Evolutionary conservation across 92 coral and sea anemone genomes (phyloP), one percentile per base, ranked within the genome.

Genomic region (Heliopora coerulea): DNA sequence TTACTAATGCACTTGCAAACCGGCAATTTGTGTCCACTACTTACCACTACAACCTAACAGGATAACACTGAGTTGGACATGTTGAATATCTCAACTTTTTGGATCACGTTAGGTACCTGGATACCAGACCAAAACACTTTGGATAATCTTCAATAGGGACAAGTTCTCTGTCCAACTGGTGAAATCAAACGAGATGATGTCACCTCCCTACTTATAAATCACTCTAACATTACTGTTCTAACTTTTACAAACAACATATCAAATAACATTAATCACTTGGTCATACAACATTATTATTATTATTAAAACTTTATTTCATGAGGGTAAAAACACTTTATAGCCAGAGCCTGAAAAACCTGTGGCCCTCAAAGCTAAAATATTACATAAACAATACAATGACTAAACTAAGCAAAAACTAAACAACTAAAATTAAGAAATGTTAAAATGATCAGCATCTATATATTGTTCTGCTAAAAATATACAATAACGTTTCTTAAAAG

Each of bases 91-190:
- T 11, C 9, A 3, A 12, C 12, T 54, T 54, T 54, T 46, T 66
- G 8, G 74, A 66, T 26, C 74, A 66, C 23, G 31, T 66, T 2
- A 4, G 74, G 1, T 18, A 30, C 31, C 20, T 66, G 74, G 65
- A 15, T 3, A 21, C 74, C 74, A 9, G 24, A 50, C 17, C 74
- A 66, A 29, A 14, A n/a, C 0, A 11, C 56, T 18, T 27, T 66
- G 6, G 74, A 66, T 15, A 0, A 27, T 3, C 0, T 66, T 3
- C 74, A 66, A 42, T 11, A 54, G 19, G 60, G 23, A 1, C 17
- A 0, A 54, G 23, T 54, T 0, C 60, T 54, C 17, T 54, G 60
- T 54, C 60, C 60, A 0, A 19, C 12, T 4, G 23, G 60, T 54
- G 23, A 54, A 11, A 17, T 54, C 4, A 54, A 21, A 11, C 17